Percentiles rank a stretch among this genome's conserved stretches.
phyloP scores from a whole-genome alignment of 2,888 invertebrate species.

The Hydraecia micacea region DNA sequence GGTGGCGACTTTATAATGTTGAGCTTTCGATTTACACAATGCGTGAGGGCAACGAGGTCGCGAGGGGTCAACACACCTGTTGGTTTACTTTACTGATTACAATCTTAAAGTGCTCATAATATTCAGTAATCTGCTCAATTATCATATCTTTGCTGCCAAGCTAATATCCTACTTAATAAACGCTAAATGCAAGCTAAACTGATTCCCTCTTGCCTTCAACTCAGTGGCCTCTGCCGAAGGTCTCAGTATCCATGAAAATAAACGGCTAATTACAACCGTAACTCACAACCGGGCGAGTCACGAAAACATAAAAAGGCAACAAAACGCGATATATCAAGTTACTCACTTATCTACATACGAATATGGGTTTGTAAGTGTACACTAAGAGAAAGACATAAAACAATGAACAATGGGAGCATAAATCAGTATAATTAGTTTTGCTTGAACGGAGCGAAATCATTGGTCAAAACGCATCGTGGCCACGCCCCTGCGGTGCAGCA shows the following conservation, averaged over 20 bases:
- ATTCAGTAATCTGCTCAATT: slow-evolving; percentile 31
- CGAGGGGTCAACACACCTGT: slow-evolving; percentile 26
- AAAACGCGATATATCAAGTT: slow-evolving; percentile 75
- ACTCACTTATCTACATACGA: slow-evolving; percentile 74
- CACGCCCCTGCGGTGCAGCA: slow-evolving; percentile 88
- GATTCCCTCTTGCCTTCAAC: slow-evolving; percentile 33
- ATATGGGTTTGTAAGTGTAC: slow-evolving; percentile 79
- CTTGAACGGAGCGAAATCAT: slow-evolving; percentile 91
- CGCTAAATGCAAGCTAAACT: slow-evolving; percentile 13
- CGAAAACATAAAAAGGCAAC: slow-evolving; percentile 71
- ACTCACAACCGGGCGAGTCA: slow-evolving; percentile 67
- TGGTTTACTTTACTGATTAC: slow-evolving; percentile 29
- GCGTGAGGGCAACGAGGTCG: slow-evolving; percentile 45
- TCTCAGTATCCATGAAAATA: slow-evolving; percentile 59
- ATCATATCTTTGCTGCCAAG: slow-evolving; percentile 31
- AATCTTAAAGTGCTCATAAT: slow-evolving; percentile 34
- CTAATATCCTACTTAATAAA: slow-evolving; percentile 18
- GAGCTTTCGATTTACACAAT: slow-evolving; percentile 55
- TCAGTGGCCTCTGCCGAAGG: slow-evolving; percentile 51
- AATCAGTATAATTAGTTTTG: slow-evolving; percentile 98
- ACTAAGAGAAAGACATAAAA: slow-evolving; percentile 91
- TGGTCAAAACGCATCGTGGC: slow-evolving; percentile 91
- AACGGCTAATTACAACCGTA: slow-evolving; percentile 69
- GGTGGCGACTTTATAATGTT: slow-evolving; percentile 37
- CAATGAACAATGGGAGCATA: slow-evolving; percentile 98